Evolutionary conservation across 2,797 vertebrate genomes (phyloP).

Genomic region (Loris lydekkerianus): DNA sequence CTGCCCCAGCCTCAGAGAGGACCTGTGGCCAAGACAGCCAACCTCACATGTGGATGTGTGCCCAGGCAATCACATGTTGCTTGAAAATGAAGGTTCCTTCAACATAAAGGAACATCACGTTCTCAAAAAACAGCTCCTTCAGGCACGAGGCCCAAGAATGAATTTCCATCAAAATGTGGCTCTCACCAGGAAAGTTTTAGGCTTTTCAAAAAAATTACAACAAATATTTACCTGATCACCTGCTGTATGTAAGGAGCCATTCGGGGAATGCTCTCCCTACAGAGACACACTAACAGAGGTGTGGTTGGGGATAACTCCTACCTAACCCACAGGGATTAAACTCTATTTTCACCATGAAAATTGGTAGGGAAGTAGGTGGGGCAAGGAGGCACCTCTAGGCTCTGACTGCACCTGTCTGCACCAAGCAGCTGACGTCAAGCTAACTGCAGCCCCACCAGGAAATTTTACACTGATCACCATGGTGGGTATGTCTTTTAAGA

Average conservation of each 20-base stretch:
- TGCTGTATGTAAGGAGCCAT: not conserved
- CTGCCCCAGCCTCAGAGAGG: not conserved
- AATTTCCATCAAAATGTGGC: not conserved
- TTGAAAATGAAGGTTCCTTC: no score
- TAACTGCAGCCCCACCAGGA: slow-evolving; percentile 82
- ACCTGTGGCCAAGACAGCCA: fast-evolving
- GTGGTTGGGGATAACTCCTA: not conserved
- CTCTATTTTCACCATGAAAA: not conserved
- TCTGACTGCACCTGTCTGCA: slow-evolving; percentile 85
- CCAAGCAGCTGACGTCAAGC: slow-evolving; percentile 85
- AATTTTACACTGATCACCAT: slow-evolving; percentile 85
- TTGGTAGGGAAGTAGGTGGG: not conserved
- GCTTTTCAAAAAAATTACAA: not conserved
- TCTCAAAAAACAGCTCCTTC: not conserved
- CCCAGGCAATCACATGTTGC: not conserved
- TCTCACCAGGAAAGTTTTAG: not conserved
- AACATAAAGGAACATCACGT: not conserved
- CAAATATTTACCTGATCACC: not conserved
- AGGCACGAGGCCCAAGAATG: not conserved
- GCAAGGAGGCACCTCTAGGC: slow-evolving; percentile 77
- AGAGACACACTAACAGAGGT: not conserved
- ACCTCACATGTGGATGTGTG: fast-evolving
- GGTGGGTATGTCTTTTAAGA: slow-evolving; percentile 78
- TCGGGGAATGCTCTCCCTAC: no score
- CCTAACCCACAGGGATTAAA: not conserved